Percentiles rank a stretch among this genome's conserved stretches.
phyloP scores from a whole-genome alignment of 2,113 vertebrate genomes.

The Crotalus tigris region DNA sequence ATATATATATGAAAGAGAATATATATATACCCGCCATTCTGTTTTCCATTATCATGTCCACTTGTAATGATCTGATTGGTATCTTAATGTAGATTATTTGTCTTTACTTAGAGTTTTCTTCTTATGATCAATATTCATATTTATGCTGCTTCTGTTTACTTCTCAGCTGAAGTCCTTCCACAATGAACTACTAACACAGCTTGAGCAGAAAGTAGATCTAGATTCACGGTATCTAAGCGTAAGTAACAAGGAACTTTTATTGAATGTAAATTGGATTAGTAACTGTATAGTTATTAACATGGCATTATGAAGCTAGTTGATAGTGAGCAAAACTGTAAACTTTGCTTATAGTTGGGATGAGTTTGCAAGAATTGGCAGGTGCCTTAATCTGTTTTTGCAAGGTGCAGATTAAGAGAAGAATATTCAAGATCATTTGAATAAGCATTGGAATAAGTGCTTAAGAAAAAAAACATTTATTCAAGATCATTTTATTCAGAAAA shows the following conservation, averaged over 20 bases:
- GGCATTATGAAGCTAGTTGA: not conserved
- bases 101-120: not conserved
- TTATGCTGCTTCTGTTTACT: not conserved
- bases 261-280: not conserved
- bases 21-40: not conserved
- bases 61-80: not conserved
- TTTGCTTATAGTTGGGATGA: not conserved
- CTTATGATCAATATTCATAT: not conserved
- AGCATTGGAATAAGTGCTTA: not conserved
- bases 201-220: constrained; percentile 98
- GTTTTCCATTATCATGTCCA: not conserved
- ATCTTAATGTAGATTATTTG: not conserved
- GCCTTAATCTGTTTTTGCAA: not conserved
- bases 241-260: constrained; percentile 58
- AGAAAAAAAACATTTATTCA: not conserved
- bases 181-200: constrained; percentile 91
- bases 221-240: constrained; percentile 95
- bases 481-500: not conserved
- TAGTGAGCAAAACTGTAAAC: not conserved
- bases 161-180: constrained; percentile 94
- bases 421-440: not conserved
- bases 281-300: rapidly evolving
- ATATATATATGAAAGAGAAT: too few relatives aligned
- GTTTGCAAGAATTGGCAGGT: not conserved
- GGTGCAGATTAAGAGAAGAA: not conserved